A percentile compares a stretch with the other conserved stretches of the same genome.
Conservation (phyloP, 2,888 invertebrate species). For the Linyphia triangularis region DNA sequence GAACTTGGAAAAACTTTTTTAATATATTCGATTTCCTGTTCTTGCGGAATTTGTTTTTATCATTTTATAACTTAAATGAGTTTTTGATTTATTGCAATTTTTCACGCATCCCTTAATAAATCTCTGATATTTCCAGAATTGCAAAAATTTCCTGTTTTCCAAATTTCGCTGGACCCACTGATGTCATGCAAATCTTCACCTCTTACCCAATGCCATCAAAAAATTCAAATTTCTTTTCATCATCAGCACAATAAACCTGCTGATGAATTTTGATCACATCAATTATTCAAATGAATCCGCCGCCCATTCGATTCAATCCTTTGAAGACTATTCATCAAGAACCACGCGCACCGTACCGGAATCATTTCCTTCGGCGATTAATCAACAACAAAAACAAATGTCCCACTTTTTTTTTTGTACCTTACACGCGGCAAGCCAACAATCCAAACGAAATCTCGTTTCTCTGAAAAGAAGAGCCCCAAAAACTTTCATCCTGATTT, state of each 20-base stretch:
- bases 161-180: no score
- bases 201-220: no score
- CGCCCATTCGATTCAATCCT: background rate
- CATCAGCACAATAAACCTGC: background rate
- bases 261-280: background rate
- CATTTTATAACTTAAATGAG: no score
- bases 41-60: no score
- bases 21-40: no score
- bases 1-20: no score
- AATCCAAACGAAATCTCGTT: background rate
- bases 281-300: background rate
- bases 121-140: no score
- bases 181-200: no score
- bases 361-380: background rate
- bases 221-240: background rate
- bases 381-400: background rate
- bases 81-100: no score
- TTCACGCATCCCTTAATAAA: no score
- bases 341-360: background rate
- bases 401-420: background rate
- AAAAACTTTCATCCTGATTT: background rate
- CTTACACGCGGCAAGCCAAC: no score
- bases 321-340: background rate
- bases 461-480: background rate
- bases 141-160: no score